Conservation (phyloP, 2,888 invertebrate species). For the Pocota personata region DNA sequence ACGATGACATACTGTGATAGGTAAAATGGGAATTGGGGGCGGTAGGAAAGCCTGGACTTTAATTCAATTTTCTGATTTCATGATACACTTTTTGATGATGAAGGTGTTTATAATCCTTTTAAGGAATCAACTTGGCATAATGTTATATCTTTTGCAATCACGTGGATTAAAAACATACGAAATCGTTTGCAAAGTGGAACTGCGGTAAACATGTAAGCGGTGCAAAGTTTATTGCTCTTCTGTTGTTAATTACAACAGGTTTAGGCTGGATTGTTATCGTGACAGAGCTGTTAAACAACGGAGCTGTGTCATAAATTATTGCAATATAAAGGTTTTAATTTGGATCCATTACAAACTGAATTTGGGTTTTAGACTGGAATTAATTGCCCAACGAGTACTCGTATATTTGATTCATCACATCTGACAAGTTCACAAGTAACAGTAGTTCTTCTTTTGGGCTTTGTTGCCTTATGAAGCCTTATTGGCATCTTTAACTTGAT, state of each 20-base stretch:
- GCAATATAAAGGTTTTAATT: constrained; percentile 6
- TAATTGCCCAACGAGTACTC: background rate
- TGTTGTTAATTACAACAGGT: constrained; percentile 43
- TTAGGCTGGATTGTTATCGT: constrained; percentile 37
- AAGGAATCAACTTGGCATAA: no score
- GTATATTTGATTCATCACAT: no score
- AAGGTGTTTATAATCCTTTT: background rate
- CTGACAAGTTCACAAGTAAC: no score
- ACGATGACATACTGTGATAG: constrained; percentile 2
- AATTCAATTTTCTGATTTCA: background rate
- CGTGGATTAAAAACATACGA: background rate
- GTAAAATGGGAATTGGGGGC: background rate
- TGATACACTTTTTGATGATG: background rate
- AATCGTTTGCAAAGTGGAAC: constrained; percentile 20
- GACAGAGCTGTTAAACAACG: constrained; percentile 28
- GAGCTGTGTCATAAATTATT: constrained; percentile 12
- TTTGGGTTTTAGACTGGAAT: background rate
- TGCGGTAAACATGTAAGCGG: background rate
- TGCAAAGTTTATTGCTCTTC: constrained; percentile 48
- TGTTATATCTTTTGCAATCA: background rate
- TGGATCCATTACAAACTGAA: background rate
- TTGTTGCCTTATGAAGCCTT: no score
- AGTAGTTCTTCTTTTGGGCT: no score
- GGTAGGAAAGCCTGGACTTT: background rate
- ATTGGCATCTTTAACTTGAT: no score